Evolutionary conservation across 2,797 vertebrate genomes (phyloP), one percentile per base, ranked within the genome.

Genomic region (Gymnothorax javanicus): DNA sequence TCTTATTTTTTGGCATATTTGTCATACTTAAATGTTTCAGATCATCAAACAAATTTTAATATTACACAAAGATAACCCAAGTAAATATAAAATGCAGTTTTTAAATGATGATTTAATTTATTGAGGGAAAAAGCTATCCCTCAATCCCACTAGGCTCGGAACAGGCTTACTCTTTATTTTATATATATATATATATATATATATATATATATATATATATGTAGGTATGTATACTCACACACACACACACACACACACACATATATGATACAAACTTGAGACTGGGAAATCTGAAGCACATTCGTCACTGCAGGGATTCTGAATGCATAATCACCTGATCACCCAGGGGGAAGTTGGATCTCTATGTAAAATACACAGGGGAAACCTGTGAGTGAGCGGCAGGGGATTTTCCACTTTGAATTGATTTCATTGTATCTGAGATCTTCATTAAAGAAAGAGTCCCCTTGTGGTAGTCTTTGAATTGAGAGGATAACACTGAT

Each of bases 381-480:
- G 20, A 77, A 17, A 33, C 73, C 33, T n/a, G n/a, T n/a, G n/a
- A n/a, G 52, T 77, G 15, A 17, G 33, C 15, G 20, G 13, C 73
- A 27, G 27, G 75, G 33, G 43, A 79, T 52, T 79, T 79, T 50
- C 75, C 33, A 79, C 75, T 79, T 79, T 52, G 43, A 20, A 79
- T 79, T 43, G 75, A 79, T 79, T 50, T 52, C 52, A 79, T 79
- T 79, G 43, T 20, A 2, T 79, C 15, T 50, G 75, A 43, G 71
- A 73, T 73, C 71, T 52, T 52, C 43, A 79, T 50, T 52, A 79
- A 50, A 33, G 43, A 33, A 54, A 79, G 43, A 79, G 75, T 20
- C 43, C 33, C 75, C 75, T 79, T 33, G 43, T 50, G 75, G 75
- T 79, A 33, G 52, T 79, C 33, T 79, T 79, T 79, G 52, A 79